Evolutionary conservation across 2,888 invertebrate genomes (phyloP), one percentile per base, ranked within the genome.

Genomic region (Adelphocoris suturalis): DNA sequence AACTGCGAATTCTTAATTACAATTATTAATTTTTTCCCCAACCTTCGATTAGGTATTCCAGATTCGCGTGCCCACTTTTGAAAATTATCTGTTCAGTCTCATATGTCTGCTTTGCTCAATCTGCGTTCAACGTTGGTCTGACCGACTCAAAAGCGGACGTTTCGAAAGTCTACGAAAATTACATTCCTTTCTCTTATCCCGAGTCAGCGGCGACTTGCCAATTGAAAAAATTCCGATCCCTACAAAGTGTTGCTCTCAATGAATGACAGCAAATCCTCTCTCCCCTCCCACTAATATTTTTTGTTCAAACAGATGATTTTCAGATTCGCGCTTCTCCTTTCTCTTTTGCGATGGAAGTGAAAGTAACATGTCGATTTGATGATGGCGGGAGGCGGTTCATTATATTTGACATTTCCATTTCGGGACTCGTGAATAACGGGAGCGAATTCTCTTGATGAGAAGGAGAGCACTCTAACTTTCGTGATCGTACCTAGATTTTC

Each of bases 301-400:
- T 68, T 68, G 68, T 68, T 19, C 11, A 23, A 23, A 68, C 68
- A 68, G 61, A 68, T 68, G 68, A 68, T 68, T 68, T 68, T 68
- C 27, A 13, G 9, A 68, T 68, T 68, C 27, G 68, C 68, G 9
- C 68, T 68, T 19, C 9, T 19, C 68, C 68, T 68, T 68, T 68
- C 68, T 68, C 68, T 23, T 23, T 27, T 11, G 23, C 23, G 68
- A 68, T 68, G 23, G 4, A 68, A 68, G 68, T 68, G 68, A 68
- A 68, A 68, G 68, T 68, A 23, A 27, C 9, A 0, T 9, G 68
- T 12, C n/a, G 68, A 23, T 68, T 11, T 12, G 19, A 23, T 12
- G 68, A 68, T 19, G 61, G n/a, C 11, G 61, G n/a, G n/a, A 5
- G 27, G 19, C 19, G 68, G 68, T 23, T 68, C 27, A 68, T 68